phyloP scores from a whole-genome alignment of 2,888 invertebrate genomes.

The Timema cristinae region DNA sequence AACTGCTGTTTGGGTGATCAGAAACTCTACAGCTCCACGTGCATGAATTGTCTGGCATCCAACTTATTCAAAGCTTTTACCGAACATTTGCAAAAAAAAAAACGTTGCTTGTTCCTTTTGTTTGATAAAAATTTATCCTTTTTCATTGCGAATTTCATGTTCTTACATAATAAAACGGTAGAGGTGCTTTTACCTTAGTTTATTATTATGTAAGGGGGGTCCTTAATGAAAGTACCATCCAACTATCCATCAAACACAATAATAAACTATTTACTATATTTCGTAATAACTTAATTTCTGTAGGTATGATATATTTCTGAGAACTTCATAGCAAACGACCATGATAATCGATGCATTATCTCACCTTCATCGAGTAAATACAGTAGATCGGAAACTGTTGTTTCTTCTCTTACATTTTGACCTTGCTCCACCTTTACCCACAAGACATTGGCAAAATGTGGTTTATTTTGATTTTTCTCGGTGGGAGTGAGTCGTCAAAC shows the following conservation, averaged over 20 bases:
- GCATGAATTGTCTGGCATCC: neutral
- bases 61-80: neutral
- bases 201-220: neutral
- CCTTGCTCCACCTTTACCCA: neutral
- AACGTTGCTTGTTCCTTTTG: conserved; percentile 1
- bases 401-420: neutral
- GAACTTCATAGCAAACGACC: neutral
- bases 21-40: neutral
- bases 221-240: neutral
- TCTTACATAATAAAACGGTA: neutral
- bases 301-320: neutral
- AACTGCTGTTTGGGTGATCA: neutral
- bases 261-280: neutral
- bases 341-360: neutral
- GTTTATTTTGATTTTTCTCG: neutral
- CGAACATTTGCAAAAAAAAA: neutral
- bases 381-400: neutral
- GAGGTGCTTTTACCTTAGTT: neutral
- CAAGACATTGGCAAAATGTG: neutral
- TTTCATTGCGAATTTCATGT: neutral
- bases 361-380: neutral
- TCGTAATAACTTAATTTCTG: neutral
- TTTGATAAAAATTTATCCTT: neutral
- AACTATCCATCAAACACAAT: neutral
- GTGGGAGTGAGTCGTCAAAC: neutral